Base-by-base conservation (phyloP, 2,888 invertebrate species). In the Steromphala cineraria region DNA sequence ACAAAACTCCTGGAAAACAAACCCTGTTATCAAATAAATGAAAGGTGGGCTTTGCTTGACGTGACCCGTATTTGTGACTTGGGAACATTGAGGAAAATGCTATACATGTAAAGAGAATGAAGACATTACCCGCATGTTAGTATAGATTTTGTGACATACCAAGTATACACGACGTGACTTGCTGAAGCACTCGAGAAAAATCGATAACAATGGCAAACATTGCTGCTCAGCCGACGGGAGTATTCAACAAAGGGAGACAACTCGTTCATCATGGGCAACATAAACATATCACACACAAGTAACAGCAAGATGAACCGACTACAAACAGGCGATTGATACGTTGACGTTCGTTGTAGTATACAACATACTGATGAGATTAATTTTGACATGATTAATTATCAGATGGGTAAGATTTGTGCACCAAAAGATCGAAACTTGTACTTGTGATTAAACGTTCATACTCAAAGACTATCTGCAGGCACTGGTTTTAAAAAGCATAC, bases 11-110 rank as follows among this genome's bases (percentile, higher is more conserved):
- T 46, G 46, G 7, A 56, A 56, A 24, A 24, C 24, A 56, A 56
- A 56, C 56, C 21, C 24, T 56, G 7, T 21, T n/a, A 21, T 24
- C 21, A 56, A 56, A 36, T 71, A 17, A n/a, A 36, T 71, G 71
- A 40, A 71, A 71, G 71, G 71, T 40, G 71, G 31, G 28, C 36
- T 36, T 36, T 71, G 71, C 71, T 71, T 71, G 71, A 40, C 71
- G 71, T 36, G 71, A 71, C 71, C 71, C 71, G 71, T 71, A 71
- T 71, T 71, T 71, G 19, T 31, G 71, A 71, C 40, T 31, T 71
- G 19, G 36, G n/a, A 71, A 28, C 19, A 15, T 71, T 71, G 28
- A 40, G 28, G 71, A 71, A 31, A 28, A 71, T 40, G 36, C 28
- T 28, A 31, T 71, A 67, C 28, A 31, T 15, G n/a, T 67, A 67